Evolutionary conservation across 2,888 invertebrate genomes (phyloP), one percentile per base, ranked within the genome.

Genomic region (Stictocephala bisonia): DNA sequence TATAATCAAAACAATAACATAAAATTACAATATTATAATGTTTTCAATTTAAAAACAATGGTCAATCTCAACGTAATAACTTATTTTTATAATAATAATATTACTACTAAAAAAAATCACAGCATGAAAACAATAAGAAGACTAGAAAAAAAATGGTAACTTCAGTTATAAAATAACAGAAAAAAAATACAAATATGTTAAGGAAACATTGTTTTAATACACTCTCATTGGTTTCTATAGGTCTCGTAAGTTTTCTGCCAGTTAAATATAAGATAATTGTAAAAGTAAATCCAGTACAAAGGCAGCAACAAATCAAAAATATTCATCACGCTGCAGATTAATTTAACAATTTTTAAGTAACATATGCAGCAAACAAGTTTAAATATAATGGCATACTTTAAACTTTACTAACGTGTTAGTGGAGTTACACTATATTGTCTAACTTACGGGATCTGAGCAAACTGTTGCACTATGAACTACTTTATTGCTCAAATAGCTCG

Each of bases 361-460:
- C 40, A 40, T 2, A 41, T 11, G 40, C 24, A 60, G 60, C 60
- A 15, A 60, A 60, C 40, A 15, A 40, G 13, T 2, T 20, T 24
- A 56, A 60, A 26, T 26, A 60, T 40, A 60, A 60, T 60, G 60
- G 60, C 60, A 13, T 22, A 22, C 2, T 13, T 29, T n/a, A 29
- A 4, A 53, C n/a, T 56, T 9, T 56, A 2, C 20, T 15, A 29
- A 56, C 27, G 18, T 56, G 53, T 53, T 26, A 53, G 31, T 56
- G 56, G 56, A 40, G 60, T 60, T 18, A 31, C 41, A 20, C 69
- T 69, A 69, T 69, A 69, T 69, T 69, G 69, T 69, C 69, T 69
- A 53, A 13, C 48, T 48, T 48, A 48, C 29, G 22, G 50, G 29
- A 50, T 51, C 50, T 68, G 68, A 68, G 68, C 68, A 68, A 35